Evolutionary conservation across 2,113 vertebrate species (phyloP).

Genomic region (Pteropus alecto): DNA sequence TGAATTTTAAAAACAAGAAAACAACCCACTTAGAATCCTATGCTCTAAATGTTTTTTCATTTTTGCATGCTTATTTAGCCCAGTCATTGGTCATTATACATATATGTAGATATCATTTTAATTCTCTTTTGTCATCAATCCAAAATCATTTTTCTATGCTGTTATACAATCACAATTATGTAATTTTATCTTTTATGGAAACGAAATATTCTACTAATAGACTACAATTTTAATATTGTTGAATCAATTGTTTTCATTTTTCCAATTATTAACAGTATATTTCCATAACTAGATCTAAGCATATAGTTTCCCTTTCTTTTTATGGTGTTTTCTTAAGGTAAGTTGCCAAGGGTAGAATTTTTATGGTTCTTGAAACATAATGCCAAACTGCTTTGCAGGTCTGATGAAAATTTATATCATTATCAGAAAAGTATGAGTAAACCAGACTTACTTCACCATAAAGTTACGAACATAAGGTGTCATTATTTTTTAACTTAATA

Average conservation of each 20-base stretch:
- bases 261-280: not conserved
- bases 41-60: not conserved
- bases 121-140: not conserved
- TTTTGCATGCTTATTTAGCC: not conserved
- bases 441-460: not conserved
- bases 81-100: not conserved
- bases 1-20: not conserved
- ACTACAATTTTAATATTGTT: not conserved
- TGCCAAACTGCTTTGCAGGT: not conserved
- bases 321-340: not conserved
- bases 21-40: not conserved
- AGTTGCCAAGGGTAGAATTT: not conserved
- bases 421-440: not conserved
- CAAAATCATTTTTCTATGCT: not conserved
- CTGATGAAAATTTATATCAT: not conserved
- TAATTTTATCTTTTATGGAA: not conserved
- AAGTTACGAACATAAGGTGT: not conserved
- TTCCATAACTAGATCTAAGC: not conserved
- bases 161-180: not conserved
- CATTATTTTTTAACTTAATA: not conserved
- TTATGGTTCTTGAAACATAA: slow-evolving; percentile 1
- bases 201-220: not conserved
- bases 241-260: not conserved
- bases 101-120: not conserved
- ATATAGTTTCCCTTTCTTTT: not conserved